phyloP scores from a whole-genome alignment of 2,888 invertebrate species.

The Eustalomyia histrio region DNA sequence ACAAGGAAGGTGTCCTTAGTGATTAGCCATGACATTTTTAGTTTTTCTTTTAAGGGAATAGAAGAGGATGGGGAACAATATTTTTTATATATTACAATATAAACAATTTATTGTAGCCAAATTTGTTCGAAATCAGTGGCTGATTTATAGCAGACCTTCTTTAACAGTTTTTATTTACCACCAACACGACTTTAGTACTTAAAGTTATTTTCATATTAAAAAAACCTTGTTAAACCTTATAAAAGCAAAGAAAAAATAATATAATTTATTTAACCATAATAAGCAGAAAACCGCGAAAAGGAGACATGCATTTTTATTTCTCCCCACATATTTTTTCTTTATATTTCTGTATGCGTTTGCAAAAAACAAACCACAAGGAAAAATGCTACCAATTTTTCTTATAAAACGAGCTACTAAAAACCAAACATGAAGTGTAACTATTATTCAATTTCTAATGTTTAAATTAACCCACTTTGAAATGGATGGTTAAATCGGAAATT shows the following conservation, averaged over 20 bases:
- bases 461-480: conserved; percentile 35
- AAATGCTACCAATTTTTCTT: conserved; percentile 23
- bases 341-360: background rate
- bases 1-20: too few relatives aligned
- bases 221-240: background rate
- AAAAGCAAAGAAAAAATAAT: background rate
- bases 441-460: conserved; percentile 41
- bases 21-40: too few relatives aligned
- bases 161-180: background rate
- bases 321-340: background rate
- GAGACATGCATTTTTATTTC: conserved; percentile 26
- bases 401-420: background rate
- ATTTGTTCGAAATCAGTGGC: too few relatives aligned
- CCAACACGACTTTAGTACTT: background rate
- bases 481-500: background rate
- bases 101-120: too few relatives aligned
- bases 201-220: background rate
- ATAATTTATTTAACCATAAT: conserved; percentile 35
- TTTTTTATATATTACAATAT: too few relatives aligned
- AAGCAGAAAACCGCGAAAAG: conserved; percentile 26
- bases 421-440: conserved; percentile 28
- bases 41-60: too few relatives aligned
- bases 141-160: too few relatives aligned
- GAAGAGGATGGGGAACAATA: too few relatives aligned
- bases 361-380: background rate